Evolutionary conservation across 1,140 invertebrate species (phyloP).

Genomic region (Scaptodrosophila lebanonensis): DNA sequence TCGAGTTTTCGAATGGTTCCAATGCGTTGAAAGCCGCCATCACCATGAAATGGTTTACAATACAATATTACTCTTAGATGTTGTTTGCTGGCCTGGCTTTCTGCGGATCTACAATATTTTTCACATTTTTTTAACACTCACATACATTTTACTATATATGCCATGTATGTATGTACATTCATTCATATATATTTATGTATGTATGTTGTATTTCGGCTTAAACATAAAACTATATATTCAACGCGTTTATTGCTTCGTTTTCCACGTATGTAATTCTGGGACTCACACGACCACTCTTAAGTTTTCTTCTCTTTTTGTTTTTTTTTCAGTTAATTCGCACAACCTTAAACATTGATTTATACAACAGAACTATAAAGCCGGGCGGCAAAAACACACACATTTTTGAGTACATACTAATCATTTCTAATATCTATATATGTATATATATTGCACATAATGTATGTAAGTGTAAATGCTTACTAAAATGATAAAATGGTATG

Average conservation of each 20-base stretch:
- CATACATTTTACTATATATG: slow-evolving; percentile 2
- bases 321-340: slow-evolving; percentile 53
- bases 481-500: slow-evolving; percentile 14
- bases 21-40: too few relatives aligned
- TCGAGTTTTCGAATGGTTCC: background rate
- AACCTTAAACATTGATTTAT: slow-evolving; percentile 57
- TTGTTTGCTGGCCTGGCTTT: too few relatives aligned
- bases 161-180: background rate
- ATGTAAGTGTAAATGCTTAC: slow-evolving; percentile 10
- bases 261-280: slow-evolving; percentile 42
- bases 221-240: slow-evolving; percentile 64
- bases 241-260: slow-evolving; percentile 65
- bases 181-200: slow-evolving; percentile 19
- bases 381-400: slow-evolving; percentile 2
- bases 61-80: too few relatives aligned
- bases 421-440: slow-evolving; percentile 27
- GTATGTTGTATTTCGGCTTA: slow-evolving; percentile 48
- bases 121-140: slow-evolving; percentile 12
- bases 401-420: slow-evolving; percentile 19
- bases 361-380: slow-evolving; percentile 36
- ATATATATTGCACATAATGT: slow-evolving; percentile 46
- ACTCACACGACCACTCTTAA: slow-evolving; percentile 33
- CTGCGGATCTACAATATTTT: too few relatives aligned
- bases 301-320: slow-evolving; percentile 12
- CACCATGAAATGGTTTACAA: too few relatives aligned